phyloP scores from a whole-genome alignment of 2,113 vertebrate genomes.

The Chlamydotis undulata region DNA sequence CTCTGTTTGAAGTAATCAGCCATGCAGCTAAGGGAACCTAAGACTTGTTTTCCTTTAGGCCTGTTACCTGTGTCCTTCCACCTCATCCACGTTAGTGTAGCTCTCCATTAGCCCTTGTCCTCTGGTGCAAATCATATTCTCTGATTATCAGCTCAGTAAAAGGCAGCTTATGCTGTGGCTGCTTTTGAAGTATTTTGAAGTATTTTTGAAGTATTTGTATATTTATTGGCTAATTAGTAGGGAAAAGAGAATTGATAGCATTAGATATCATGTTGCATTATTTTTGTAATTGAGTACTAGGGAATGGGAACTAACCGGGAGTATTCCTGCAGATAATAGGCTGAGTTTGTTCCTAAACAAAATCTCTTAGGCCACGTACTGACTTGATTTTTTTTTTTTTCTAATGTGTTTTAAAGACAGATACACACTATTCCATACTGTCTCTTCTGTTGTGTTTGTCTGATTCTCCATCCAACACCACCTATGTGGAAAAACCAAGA shows the following conservation, averaged over 20 bases:
- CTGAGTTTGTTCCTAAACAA: neutral
- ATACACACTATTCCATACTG: slow-evolving; percentile 87
- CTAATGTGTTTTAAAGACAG: slow-evolving; percentile 74
- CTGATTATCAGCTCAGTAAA: neutral
- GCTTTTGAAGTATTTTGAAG: neutral
- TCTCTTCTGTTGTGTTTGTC: slow-evolving; percentile 90
- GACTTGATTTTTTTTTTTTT: neutral
- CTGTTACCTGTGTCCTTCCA: accelerated
- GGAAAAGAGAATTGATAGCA: neutral
- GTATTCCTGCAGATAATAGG: neutral
- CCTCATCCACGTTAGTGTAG: accelerated
- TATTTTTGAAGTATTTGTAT: neutral
- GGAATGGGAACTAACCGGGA: neutral
- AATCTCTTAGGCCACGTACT: neutral
- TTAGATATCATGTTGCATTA: neutral
- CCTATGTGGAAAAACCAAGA: slow-evolving; percentile 88
- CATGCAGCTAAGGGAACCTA: neutral
- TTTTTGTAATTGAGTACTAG: neutral
- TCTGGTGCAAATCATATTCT: neutral
- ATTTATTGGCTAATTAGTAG: neutral
- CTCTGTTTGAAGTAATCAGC: neutral
- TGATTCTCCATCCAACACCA: slow-evolving; percentile 90
- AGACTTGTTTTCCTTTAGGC: neutral
- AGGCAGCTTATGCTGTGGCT: neutral
- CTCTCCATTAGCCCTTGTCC: neutral